phyloP scores from a whole-genome alignment of 2,797 vertebrate species.

The Stomatorhinus walkeri region DNA sequence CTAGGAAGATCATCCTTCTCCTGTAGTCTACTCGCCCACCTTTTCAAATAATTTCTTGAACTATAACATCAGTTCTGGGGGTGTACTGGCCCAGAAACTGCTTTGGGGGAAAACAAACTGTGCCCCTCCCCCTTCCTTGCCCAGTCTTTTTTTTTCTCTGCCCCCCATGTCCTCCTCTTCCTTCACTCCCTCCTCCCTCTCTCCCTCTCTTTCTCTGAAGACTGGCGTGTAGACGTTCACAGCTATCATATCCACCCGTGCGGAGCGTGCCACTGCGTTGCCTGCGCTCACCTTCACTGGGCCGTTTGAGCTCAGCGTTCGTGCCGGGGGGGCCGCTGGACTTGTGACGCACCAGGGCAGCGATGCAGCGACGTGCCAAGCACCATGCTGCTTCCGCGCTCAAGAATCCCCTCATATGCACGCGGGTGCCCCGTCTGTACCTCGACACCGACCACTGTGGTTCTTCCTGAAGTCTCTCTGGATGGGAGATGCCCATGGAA shows the following conservation, averaged over 20 bases:
- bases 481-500: slow-evolving; percentile 50
- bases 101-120: slow-evolving; percentile 39
- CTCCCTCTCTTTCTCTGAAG: not conserved
- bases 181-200: slow-evolving; percentile 26
- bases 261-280: slow-evolving; percentile 28
- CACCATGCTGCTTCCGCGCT: not conserved
- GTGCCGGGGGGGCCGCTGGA: not conserved
- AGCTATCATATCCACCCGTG: slow-evolving; percentile 45
- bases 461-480: not conserved
- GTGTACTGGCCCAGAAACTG: slow-evolving; percentile 47
- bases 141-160: not conserved
- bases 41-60: slow-evolving; percentile 34
- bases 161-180: slow-evolving; percentile 31
- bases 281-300: slow-evolving; percentile 27
- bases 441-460: slow-evolving; percentile 10
- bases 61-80: slow-evolving; percentile 35
- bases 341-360: not conserved
- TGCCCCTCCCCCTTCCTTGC: not conserved
- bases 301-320: slow-evolving; percentile 37
- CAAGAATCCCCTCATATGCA: too few relatives aligned
- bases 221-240: slow-evolving; percentile 29
- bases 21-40: not conserved
- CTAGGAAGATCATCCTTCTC: not conserved
- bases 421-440: slow-evolving; percentile 34
- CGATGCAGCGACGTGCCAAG: not conserved